phyloP scores from a whole-genome alignment of 2,888 invertebrate genomes.

The Isoperla grammatica region DNA sequence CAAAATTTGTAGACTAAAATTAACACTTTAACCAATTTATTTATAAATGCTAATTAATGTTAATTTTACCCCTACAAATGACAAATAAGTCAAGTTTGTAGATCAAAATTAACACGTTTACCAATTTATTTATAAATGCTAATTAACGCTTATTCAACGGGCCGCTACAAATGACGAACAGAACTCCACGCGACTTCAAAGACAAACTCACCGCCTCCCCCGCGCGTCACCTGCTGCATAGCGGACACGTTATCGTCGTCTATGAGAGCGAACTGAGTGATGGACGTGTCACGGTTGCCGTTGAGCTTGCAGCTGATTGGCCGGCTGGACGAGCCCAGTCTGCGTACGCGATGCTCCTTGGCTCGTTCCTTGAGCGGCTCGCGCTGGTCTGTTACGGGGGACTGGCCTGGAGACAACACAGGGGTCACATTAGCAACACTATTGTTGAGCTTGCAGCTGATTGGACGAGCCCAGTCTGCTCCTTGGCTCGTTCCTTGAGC shows the following conservation, averaged over 20 bases:
- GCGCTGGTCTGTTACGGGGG: conserved; percentile 42
- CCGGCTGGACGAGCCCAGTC: conserved; percentile 30
- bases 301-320: conserved; percentile 31
- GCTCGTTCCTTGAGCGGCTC: conserved; percentile 42
- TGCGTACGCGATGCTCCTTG: conserved; percentile 35
- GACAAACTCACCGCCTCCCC: conserved; percentile 68
- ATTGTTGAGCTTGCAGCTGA: conserved; percentile 30
- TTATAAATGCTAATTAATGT: too few relatives aligned
- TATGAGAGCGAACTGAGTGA: conserved; percentile 85
- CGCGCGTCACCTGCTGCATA: conserved; percentile 81
- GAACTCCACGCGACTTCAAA: too few relatives aligned
- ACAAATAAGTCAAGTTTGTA: too few relatives aligned
- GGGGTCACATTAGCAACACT: conserved; percentile 23
- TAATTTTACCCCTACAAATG: too few relatives aligned
- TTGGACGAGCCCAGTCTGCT: conserved; percentile 34
- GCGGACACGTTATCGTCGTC: conserved; percentile 91
- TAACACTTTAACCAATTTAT: too few relatives aligned
- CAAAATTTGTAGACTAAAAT: too few relatives aligned
- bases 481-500: conserved; percentile 40
- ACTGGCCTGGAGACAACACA: conserved; percentile 20
- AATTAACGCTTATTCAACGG: too few relatives aligned
- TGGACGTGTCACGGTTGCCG: conserved; percentile 64
- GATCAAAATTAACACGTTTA: too few relatives aligned
- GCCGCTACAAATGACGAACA: too few relatives aligned
- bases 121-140: too few relatives aligned